phyloP scores from a whole-genome alignment of 2,888 invertebrate species.

The Callyntrura guangdongensis region DNA sequence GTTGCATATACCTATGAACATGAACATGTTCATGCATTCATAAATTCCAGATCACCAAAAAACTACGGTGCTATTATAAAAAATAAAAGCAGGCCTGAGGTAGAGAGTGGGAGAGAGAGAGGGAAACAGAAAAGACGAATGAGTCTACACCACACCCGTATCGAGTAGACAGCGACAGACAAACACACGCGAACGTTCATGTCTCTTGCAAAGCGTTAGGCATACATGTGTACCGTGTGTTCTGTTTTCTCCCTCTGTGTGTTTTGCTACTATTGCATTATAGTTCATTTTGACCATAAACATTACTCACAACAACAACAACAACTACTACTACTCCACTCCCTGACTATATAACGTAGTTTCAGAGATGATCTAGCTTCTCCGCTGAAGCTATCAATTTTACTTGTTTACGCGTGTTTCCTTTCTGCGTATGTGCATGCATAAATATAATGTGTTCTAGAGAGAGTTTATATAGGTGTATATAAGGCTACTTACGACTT shows the following conservation, averaged over 20 bases:
- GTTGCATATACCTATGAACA: neutral
- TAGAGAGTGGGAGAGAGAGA: neutral
- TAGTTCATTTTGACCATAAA: constrained; percentile 40
- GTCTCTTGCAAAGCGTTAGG: neutral
- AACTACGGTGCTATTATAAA: constrained; percentile 21
- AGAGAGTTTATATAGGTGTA: constrained; percentile 18
- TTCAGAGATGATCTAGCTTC: constrained; percentile 60
- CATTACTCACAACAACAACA: constrained; percentile 37
- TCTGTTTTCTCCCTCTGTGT: constrained; percentile 34
- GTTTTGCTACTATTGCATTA: constrained; percentile 21
- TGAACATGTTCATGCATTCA: constrained; percentile 44
- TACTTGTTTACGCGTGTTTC: constrained; percentile 27
- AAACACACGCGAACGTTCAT: constrained; percentile 63
- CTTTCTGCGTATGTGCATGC: neutral
- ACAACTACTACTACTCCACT: neutral
- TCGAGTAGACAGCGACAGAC: constrained; percentile 61
- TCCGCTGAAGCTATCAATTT: constrained; percentile 59
- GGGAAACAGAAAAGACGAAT: constrained; percentile 66
- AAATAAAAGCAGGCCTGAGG: constrained; percentile 21
- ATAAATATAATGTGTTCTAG: constrained; percentile 7
- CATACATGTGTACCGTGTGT: constrained; percentile 4
- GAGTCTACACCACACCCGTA: constrained; percentile 72
- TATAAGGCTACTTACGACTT: neutral
- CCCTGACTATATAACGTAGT: constrained; percentile 42
- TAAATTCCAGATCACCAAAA: constrained; percentile 56